Base-by-base conservation (phyloP, 2,113 vertebrate species). In the Elgaria multicarinata region DNA sequence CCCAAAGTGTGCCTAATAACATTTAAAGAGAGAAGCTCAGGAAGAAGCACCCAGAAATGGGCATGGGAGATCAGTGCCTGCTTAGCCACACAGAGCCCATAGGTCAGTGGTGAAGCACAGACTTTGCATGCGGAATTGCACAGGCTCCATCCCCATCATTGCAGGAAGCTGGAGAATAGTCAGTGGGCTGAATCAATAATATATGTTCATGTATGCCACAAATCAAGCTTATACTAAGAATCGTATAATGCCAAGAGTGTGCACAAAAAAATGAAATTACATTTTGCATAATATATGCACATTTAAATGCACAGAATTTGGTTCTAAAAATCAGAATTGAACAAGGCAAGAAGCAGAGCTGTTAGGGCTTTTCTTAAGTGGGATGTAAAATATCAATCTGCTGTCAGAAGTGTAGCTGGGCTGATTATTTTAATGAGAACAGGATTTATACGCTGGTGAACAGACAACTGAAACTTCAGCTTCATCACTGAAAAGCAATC, bases 401-500 rank as follows among this genome's bases (percentile, higher is more conserved):
- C 85, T 86, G 72, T 71, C 72, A 77, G 76, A 76, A 86, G 20
- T 33, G 4, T 62, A 77, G 85, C 72, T 33, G 72, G 39, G n/a
- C 85, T 86, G 85, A 77, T 86, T 77, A 55, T 86, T 86, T 86
- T 86, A 86, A 86, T 64, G 85, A 86, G 85, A 86, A 64, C 36
- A 18, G 69, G 72, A 86, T 86, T 86, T 86, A 86, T 86, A 86
- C 5, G 53, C 26, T 64, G 39, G 39, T 44, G 85, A 86, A 86
- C 4, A 77, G 72, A 82, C 10, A 58, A 36, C 10, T 66, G 22
- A 77, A 77, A 76, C 72, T 64, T 76, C 14, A 58, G 72, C 58
- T 64, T 86, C 85, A 24, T 86, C 46, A 44, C 39, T 77, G 39
- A 77, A 86, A 86, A 64, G 72, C 72, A 86, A 86, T 86, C 72